Conservation (phyloP, 2,888 invertebrate species). For the Operophtera brumata region DNA sequence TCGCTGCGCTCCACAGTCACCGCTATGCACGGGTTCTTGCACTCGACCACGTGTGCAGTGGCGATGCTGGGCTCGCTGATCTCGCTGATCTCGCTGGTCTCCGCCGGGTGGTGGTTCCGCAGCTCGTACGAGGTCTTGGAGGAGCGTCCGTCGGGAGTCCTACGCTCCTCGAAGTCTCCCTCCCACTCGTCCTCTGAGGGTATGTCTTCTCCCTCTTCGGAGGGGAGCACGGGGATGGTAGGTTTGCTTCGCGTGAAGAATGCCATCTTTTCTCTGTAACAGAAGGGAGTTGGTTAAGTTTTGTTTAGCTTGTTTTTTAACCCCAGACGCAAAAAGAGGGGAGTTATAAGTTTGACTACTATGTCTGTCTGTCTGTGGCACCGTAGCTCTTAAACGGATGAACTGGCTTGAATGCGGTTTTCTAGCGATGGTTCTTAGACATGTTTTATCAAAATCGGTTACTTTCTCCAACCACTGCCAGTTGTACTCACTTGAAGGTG, state of each 20-base stretch:
- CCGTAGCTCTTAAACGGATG: too few species aligned
- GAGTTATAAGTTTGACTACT: too few species aligned
- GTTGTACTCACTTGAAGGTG: slow-evolving; percentile 81
- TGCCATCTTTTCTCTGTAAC: slow-evolving; percentile 95
- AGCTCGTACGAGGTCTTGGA: slow-evolving; percentile 73
- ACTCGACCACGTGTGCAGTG: slow-evolving; percentile 52
- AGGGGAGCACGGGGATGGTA: slow-evolving; percentile 87
- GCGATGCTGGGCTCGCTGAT: not conserved
- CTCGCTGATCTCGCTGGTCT: slow-evolving; percentile 6
- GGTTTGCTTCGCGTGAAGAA: slow-evolving; percentile 93
- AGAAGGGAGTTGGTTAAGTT: slow-evolving; percentile 3
- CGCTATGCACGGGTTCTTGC: slow-evolving; percentile 60
- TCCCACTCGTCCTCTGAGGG: slow-evolving; percentile 76
- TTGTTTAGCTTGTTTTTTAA: too few species aligned
- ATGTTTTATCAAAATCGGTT: too few species aligned
- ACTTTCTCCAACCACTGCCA: too few species aligned
- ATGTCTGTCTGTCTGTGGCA: too few species aligned
- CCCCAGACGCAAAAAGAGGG: too few species aligned
- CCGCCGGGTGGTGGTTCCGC: slow-evolving; percentile 28
- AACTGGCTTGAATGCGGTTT: too few species aligned
- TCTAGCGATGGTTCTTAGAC: too few species aligned
- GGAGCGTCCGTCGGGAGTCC: slow-evolving; percentile 72
- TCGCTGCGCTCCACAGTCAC: not conserved
- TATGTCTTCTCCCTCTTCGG: slow-evolving; percentile 77
- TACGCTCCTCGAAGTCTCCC: slow-evolving; percentile 64